phyloP scores from a whole-genome alignment of 2,797 vertebrate species.

The Tangara arthus region DNA sequence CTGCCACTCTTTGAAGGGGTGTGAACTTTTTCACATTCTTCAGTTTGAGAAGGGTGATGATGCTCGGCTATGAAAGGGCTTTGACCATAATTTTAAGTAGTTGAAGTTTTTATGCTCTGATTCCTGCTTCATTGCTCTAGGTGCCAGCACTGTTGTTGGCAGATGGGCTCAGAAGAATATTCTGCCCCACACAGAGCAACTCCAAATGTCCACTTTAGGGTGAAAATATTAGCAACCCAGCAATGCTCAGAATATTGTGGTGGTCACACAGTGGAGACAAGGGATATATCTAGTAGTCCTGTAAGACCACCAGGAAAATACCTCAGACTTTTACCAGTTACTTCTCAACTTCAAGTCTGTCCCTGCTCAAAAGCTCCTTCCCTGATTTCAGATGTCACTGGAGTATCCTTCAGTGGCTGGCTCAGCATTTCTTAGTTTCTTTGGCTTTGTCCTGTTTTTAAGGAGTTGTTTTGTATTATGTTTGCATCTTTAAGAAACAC shows the following conservation, averaged over 20 bases:
- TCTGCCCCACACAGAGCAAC: not conserved
- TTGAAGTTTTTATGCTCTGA: not conserved
- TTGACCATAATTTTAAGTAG: not conserved
- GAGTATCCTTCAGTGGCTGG: not conserved
- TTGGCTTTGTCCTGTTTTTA: not conserved
- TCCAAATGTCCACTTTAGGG: not conserved
- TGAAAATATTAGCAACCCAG: not conserved
- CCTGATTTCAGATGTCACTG: not conserved
- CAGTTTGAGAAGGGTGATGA: not conserved
- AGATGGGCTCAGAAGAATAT: not conserved
- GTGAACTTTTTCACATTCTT: not conserved
- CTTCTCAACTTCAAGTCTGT: not conserved
- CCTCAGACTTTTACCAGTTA: not conserved
- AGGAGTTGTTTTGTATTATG: not conserved
- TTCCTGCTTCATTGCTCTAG: not conserved
- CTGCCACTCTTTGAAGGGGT: not conserved
- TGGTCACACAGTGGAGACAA: not conserved
- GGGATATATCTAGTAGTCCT: not conserved
- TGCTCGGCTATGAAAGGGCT: not conserved
- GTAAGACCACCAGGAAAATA: not conserved
- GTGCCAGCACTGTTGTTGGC: not conserved
- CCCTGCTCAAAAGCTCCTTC: not conserved
- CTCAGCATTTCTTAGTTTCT: not conserved
- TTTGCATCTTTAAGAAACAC: not conserved
- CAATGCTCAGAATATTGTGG: not conserved